Percentiles rank a stretch among this genome's conserved stretches.
Conservation (phyloP, 2,797 vertebrate species). For the Pangasius larnaudii region DNA sequence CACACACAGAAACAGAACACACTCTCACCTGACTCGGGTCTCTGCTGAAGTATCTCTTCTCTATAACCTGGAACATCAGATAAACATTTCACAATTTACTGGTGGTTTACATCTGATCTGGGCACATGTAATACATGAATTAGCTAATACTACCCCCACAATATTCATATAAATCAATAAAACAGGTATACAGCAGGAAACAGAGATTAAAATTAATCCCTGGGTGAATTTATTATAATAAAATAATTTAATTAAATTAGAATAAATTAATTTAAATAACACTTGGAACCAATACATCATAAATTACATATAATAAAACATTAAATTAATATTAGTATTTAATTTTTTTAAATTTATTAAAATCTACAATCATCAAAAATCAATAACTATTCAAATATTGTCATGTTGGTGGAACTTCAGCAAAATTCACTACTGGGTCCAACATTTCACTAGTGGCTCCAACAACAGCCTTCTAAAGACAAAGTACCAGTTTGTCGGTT, state of each 20-base stretch:
- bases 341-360: background rate
- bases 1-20: background rate
- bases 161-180: background rate
- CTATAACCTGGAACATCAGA: conserved; percentile 83
- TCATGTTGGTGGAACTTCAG: background rate
- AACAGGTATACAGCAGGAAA: background rate
- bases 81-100: background rate
- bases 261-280: background rate
- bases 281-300: background rate
- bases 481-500: background rate
- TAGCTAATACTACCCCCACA: background rate
- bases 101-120: background rate
- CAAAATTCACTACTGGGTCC: background rate
- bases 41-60: conserved; percentile 93
- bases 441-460: background rate
- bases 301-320: background rate
- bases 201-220: background rate
- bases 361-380: background rate
- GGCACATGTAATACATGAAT: background rate
- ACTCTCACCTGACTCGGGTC: conserved; percentile 86
- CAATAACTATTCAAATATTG: background rate
- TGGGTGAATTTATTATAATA: background rate
- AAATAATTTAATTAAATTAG: background rate
- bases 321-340: background rate
- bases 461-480: background rate